Conservation (phyloP, 2,797 vertebrate genomes). For the Vireo griseus region DNA sequence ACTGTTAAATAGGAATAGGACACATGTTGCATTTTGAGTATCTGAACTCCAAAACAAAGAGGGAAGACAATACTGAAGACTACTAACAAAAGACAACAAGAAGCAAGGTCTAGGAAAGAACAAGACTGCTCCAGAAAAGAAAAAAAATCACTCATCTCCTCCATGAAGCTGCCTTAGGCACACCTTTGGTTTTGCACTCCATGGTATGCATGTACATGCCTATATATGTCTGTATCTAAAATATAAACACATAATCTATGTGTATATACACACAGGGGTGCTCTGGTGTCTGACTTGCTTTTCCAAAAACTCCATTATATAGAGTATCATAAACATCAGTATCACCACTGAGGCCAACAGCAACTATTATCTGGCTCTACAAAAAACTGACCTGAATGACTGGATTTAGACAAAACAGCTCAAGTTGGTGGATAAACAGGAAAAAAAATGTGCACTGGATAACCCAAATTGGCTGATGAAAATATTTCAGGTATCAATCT, state of each 20-base stretch:
- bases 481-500: background rate
- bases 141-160: background rate
- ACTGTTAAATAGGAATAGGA: background rate
- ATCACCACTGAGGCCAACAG: background rate
- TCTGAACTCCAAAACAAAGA: background rate
- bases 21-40: rapidly evolving
- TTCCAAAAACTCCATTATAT: background rate
- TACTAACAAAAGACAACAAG: rapidly evolving
- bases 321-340: background rate
- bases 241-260: rapidly evolving
- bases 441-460: background rate
- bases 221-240: background rate
- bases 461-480: background rate
- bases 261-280: background rate
- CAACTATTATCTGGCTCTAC: background rate
- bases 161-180: background rate
- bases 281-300: background rate
- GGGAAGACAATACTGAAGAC: background rate
- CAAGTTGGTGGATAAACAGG: background rate
- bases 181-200: background rate
- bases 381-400: background rate
- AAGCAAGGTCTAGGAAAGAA: background rate
- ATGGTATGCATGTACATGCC: rapidly evolving
- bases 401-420: background rate
- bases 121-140: background rate